Percentiles rank a stretch among this genome's conserved stretches.
phyloP scores from a whole-genome alignment of 2,888 invertebrate species.

The Hymenopus coronatus region DNA sequence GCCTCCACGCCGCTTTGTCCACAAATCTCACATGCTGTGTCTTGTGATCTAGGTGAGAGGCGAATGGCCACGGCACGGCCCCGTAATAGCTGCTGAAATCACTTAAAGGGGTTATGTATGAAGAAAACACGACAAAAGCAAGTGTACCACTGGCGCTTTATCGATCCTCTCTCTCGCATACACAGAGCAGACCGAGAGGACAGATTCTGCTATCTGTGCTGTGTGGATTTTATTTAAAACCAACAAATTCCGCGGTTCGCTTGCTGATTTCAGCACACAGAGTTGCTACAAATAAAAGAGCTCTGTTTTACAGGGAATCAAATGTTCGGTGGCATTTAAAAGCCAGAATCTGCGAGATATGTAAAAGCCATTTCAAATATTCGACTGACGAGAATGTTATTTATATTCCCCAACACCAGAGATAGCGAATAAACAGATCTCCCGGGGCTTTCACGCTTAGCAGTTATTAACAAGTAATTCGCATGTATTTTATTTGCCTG shows the following conservation, averaged over 20 bases:
- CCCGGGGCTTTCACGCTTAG: background rate
- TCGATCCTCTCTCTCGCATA: background rate
- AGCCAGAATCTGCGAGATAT: background rate
- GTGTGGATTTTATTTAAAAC: background rate
- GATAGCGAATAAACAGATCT: background rate
- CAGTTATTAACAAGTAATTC: background rate
- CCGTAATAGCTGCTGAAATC: too few species aligned
- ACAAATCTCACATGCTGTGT: too few species aligned
- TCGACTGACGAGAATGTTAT: background rate
- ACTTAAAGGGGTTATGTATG: background rate
- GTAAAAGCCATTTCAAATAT: background rate
- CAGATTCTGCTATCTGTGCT: background rate
- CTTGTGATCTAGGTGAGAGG: too few species aligned
- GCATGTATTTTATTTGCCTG: background rate
- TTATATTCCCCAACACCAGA: background rate
- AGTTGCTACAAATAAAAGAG: background rate
- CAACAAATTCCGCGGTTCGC: background rate
- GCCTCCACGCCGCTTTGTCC: too few species aligned
- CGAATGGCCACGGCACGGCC: too few species aligned
- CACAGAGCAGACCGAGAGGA: background rate
- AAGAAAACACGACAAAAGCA: background rate
- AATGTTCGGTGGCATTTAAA: background rate
- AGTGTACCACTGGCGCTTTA: background rate
- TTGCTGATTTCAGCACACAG: background rate
- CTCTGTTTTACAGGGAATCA: background rate